Base-by-base conservation (phyloP, 2,113 vertebrate genomes). In the Aegotheles bennettii region DNA sequence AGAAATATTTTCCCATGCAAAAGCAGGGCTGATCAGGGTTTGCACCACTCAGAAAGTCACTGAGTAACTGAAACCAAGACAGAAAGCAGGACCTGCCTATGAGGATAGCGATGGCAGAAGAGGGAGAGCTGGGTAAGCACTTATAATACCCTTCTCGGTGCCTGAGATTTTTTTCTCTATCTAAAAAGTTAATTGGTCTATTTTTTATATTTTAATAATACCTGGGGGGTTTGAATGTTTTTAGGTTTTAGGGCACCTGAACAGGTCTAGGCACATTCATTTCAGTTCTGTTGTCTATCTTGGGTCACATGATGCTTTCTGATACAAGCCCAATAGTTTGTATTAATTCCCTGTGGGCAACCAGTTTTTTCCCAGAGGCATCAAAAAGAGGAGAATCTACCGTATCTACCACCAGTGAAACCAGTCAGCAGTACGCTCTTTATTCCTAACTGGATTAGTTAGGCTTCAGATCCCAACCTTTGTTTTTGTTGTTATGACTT, bases 111-210 rank as follows among this genome's bases (percentile, higher is more conserved):
- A 2, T 5, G 11, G 35, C 16, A 68, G 56, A 67, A 40, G 19
- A 25, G 29, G 6, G 10, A 68, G 33, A 0, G 0, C 25, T 57
- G 31, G 25, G 47, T 25, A 40, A 82, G 71, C 3, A 15, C 9
- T 81, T 68, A 42, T 43, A 35, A 23, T 68, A 35, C 4, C 6
- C 25, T 88, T 85, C 51, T 54, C 19, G 45, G 21, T 42, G 19
- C 16, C 67, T 74, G 38, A 64, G 19, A 33, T 73, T 54, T 67
- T 54, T 67, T 87, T 70, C 20, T 56, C 24, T 56, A 9, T 56
- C 38, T 70, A 19, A 69, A 68, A 94, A 16, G 3, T 35, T 45
- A 74, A 31, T 33, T 38, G 6, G 57, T 75, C 7, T 40, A 2
- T 16, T 38, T 19, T 29, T 33, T 17, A 7, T 76, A 60, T 40